Base-by-base conservation (phyloP, 2,797 vertebrate species). In the Myripristis murdjan region DNA sequence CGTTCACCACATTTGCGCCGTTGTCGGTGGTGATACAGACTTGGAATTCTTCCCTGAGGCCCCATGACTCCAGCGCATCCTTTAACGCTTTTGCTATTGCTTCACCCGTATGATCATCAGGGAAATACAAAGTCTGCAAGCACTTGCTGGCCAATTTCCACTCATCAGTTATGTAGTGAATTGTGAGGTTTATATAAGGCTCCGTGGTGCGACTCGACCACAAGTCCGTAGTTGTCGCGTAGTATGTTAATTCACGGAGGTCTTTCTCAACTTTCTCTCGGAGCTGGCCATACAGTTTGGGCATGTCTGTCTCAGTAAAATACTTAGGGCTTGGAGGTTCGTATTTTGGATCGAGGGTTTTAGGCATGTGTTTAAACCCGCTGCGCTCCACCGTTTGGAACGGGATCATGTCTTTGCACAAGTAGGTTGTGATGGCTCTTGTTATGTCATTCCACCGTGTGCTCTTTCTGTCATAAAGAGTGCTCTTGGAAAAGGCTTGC, bases 1-100 rank as follows among this genome's bases (percentile, higher is more conserved):
- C 59, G 63, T 64, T 63, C 33, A 55, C n/a, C 28, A 52, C 43
- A 18, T 31, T 73, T 65, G 44, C 26, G 0, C 52, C 16, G 24
- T 44, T 72, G 58, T 63, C 59, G 9, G 51, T 64, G 9, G 43
- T 64, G 23, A 64, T 44, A 43, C 39, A 72, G 43, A 72, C 52
- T 18, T 55, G 41, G 35, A 24, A 35, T 6, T 71, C 16, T 49
- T 53, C 26, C 35, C 43, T 43, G 31, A 70, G 39, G 14, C 43
- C 7, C 47, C 37, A n/a, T 5, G 48, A 52, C 35, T 24, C 16
- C 26, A 35, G 48, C 39, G 31, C n/a, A 28, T 61, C 46, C 57
- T 20, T 61, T 18, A 70, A 46, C 14, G 49, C 66, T 33, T 24
- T n/a, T 11, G 24, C 24, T 16, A 70, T 61, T 20, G 51, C 51